These are phyloP conservation scores for Eupithecia abbreviata DNA, from an alignment of 2,888 invertebrate genomes.

Conservation along the genomic window DNA sequence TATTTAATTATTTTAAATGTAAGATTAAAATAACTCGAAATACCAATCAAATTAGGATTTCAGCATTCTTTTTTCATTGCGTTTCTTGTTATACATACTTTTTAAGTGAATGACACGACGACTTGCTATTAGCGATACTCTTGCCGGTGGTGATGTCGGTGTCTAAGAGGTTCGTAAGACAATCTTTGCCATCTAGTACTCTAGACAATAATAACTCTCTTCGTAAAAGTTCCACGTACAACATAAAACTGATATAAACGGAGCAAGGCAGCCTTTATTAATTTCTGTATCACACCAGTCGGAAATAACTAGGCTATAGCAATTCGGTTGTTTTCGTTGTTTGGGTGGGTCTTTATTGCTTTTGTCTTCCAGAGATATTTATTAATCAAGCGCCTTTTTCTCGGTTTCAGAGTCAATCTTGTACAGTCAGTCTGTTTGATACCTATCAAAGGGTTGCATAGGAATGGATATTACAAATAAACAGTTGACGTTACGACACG, in stretches of 20 bases:
- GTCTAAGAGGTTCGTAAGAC: not conserved
- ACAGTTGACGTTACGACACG: no score
- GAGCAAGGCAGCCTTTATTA: conserved; percentile 15
- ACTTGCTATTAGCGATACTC: not conserved
- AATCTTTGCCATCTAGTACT: not conserved
- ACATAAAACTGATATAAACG: conserved; percentile 6
- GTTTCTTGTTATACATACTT: no score
- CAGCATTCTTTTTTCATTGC: no score
- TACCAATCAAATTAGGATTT: no score
- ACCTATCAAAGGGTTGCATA: no score
- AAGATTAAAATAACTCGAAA: no score
- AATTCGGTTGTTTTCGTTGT: conserved; percentile 6
- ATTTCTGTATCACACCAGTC: conserved; percentile 10
- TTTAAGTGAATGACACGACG: no score
- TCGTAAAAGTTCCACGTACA: conserved; percentile 4
- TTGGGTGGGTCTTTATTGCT: conserved; percentile 9
- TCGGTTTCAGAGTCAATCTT: not conserved
- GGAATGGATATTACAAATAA: no score
- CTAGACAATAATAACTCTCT: not conserved
- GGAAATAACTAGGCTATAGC: conserved; percentile 6
- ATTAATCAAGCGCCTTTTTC: conserved; percentile 5
- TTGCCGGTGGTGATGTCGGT: not conserved
- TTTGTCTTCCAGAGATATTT: conserved; percentile 15
- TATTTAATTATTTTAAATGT: not conserved
- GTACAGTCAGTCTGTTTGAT: no score